Conservation (phyloP, 2,113 vertebrate genomes). For the Pseudorectes ferrugineus region DNA sequence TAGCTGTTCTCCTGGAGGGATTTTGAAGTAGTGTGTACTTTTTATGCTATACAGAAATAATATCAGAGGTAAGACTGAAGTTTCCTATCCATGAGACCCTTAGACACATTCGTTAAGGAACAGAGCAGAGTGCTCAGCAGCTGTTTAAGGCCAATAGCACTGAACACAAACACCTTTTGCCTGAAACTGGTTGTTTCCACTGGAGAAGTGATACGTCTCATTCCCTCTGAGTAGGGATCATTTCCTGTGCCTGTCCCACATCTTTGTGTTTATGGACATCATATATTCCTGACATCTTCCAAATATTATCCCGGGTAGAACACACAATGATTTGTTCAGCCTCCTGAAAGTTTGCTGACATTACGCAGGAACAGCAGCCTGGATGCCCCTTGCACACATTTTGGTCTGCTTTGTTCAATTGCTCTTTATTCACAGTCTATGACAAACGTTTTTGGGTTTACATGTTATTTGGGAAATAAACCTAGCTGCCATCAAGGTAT, state of each 20-base stretch:
- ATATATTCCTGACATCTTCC: background rate
- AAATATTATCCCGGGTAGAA: background rate
- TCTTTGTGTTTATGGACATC: background rate
- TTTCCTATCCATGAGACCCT: background rate
- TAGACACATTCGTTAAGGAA: background rate
- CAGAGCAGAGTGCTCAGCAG: background rate
- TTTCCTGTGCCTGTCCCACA: background rate
- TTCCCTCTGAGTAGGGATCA: background rate
- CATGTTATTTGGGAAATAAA: background rate
- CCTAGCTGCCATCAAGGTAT: background rate
- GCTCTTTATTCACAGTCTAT: background rate
- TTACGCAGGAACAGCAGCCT: background rate
- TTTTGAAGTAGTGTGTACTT: background rate
- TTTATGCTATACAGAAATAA: background rate
- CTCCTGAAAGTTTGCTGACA: background rate
- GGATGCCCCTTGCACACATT: background rate
- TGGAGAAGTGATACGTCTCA: background rate
- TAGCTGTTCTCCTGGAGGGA: background rate
- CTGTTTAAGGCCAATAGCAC: background rate
- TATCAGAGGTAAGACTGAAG: background rate
- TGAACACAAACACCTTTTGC: background rate
- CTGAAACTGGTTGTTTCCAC: background rate
- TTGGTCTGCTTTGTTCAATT: background rate
- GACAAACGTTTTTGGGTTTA: background rate
- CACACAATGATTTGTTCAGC: background rate